phyloP scores from a whole-genome alignment of 2,797 vertebrate species.

The Tenualosa ilisha region DNA sequence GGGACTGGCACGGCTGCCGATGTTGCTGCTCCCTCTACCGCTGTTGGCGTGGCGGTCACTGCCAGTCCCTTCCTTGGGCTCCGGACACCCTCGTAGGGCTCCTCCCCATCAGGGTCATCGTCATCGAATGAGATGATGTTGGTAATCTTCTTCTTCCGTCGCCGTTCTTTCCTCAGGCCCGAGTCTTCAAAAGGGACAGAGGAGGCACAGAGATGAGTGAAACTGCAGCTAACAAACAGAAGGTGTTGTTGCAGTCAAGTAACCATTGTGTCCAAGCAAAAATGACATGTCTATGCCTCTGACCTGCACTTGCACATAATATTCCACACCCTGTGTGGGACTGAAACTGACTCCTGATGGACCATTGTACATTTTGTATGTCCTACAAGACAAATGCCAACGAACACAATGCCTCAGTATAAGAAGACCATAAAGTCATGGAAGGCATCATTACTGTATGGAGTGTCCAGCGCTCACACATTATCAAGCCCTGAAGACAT shows the following conservation, averaged over 20 bases:
- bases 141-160: constrained; percentile 93
- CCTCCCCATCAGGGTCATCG: constrained; percentile 84
- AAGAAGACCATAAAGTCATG: background rate
- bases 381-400: too few relatives aligned
- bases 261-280: background rate
- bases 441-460: background rate
- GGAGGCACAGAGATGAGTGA: background rate
- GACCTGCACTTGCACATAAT: too few relatives aligned
- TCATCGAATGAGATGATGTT: constrained; percentile 98
- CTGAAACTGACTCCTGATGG: too few relatives aligned
- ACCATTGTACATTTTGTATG: too few relatives aligned
- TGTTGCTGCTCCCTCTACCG: background rate
- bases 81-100: constrained; percentile 67
- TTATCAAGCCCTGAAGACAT: background rate
- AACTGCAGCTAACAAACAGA: background rate
- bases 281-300: background rate
- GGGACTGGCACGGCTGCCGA: background rate
- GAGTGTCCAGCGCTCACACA: background rate
- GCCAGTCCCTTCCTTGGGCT: constrained; percentile 65
- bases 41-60: background rate
- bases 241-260: background rate
- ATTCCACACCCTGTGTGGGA: too few relatives aligned
- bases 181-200: constrained; percentile 71
- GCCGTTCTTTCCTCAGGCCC: constrained; percentile 85
- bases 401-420: background rate